These are phyloP conservation scores for Melolontha melolontha DNA, from an alignment of 2,888 invertebrate genomes.

Conservation along the genomic window DNA sequence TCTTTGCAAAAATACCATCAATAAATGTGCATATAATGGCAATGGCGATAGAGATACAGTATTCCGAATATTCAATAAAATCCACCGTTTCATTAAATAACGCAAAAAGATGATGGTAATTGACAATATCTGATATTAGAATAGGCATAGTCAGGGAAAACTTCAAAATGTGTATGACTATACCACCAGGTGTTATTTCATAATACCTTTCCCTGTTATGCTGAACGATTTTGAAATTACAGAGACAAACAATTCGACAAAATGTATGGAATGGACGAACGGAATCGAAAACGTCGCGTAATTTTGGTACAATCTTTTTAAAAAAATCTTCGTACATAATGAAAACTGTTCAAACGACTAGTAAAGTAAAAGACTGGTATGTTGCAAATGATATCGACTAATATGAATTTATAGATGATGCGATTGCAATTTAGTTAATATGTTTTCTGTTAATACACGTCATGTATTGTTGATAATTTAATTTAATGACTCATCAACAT, in stretches of 20 bases:
- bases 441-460: no score
- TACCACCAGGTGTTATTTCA: background rate
- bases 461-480: no score
- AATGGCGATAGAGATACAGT: background rate
- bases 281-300: background rate
- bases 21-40: background rate
- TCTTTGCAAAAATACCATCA: conserved; percentile 1
- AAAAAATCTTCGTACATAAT: background rate
- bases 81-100: no score
- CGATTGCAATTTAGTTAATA: no score
- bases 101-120: no score
- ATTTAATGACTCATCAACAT: no score
- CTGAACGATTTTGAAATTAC: background rate
- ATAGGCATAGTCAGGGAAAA: background rate
- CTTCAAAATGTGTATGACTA: background rate
- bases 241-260: background rate
- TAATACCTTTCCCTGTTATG: background rate
- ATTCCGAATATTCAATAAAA: no score
- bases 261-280: background rate
- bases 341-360: no score
- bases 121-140: background rate
- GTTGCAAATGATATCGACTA: no score
- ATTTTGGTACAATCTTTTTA: background rate
- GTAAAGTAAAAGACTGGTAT: no score
- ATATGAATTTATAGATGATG: no score